Evolutionary conservation across 2,113 vertebrate species (phyloP).

Genomic region (Lepidothrix coronata): DNA sequence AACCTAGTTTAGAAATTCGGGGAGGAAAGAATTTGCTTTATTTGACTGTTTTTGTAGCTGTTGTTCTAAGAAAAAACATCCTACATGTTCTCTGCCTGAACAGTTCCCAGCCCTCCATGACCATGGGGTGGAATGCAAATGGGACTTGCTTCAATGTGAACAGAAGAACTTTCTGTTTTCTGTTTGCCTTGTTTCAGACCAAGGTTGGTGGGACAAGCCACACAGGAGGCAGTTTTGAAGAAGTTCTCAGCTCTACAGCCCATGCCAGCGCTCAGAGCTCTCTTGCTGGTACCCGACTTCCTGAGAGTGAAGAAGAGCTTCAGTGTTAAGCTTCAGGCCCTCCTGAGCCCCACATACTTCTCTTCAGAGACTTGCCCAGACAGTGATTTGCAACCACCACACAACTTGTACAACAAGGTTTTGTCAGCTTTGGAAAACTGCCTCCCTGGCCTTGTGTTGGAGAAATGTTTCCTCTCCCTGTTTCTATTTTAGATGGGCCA

Average conservation of each 20-base stretch:
- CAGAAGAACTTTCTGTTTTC: not conserved
- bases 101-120: not conserved
- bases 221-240: slow-evolving; percentile 89
- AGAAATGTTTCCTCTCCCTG: not conserved
- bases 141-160: not conserved
- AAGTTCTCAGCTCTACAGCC: slow-evolving; percentile 92
- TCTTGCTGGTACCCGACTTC: slow-evolving; percentile 67
- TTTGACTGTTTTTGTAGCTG: not conserved
- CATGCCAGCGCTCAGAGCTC: slow-evolving; percentile 88
- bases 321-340: slow-evolving; percentile 71
- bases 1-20: not conserved
- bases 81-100: not conserved
- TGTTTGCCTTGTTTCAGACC: slow-evolving; percentile 76
- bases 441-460: not conserved
- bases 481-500: not conserved
- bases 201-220: slow-evolving; percentile 83
- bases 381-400: not conserved
- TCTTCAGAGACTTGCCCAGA: not conserved
- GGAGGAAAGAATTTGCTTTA: not conserved
- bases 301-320: slow-evolving; percentile 74
- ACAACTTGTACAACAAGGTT: not conserved
- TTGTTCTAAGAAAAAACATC: not conserved
- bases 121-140: not conserved
- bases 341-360: not conserved
- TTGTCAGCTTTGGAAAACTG: not conserved